phyloP scores from a whole-genome alignment of 2,888 invertebrate species.

The Allophyes oxyacanthae region DNA sequence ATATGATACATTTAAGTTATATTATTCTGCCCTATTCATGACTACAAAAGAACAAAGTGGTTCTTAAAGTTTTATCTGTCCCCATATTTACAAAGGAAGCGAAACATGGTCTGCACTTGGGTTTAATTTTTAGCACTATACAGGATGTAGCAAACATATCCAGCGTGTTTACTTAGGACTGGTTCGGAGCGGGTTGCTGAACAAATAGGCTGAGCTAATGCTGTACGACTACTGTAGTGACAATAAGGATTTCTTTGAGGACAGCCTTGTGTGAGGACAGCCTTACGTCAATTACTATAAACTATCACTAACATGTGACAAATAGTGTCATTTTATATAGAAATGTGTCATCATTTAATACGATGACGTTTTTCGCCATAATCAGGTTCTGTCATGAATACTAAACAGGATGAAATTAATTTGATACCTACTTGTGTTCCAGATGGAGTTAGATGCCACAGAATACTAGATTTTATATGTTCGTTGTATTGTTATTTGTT shows the following conservation, averaged over 20 bases:
- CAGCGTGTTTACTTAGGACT: conserved; percentile 70
- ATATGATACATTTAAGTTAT: no score
- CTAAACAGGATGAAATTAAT: no score
- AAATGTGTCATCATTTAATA: no score
- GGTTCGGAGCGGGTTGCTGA: conserved; percentile 45
- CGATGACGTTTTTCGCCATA: no score
- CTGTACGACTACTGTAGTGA: conserved; percentile 16
- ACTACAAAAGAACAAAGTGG: conserved; percentile 8
- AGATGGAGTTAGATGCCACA: no score
- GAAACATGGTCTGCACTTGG: conserved; percentile 45
- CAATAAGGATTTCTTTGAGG: conserved; percentile 18
- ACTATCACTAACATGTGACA: no score
- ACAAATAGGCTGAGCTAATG: conserved; percentile 48
- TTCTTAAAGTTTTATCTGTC: conserved; percentile 39
- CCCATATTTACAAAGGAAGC: conserved; percentile 50
- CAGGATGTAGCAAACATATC: conserved; percentile 61
- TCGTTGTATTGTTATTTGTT: no score
- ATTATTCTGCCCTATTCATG: no score
- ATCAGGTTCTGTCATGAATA: no score
- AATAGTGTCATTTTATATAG: no score
- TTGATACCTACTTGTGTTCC: no score
- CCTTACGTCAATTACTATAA: conserved; percentile 12
- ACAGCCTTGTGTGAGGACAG: conserved; percentile 16
- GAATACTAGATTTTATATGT: no score
- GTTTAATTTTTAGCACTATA: conserved; percentile 56